Evolutionary conservation across 1,140 invertebrate species (phyloP).

Genomic region (Drosophila funebris): DNA sequence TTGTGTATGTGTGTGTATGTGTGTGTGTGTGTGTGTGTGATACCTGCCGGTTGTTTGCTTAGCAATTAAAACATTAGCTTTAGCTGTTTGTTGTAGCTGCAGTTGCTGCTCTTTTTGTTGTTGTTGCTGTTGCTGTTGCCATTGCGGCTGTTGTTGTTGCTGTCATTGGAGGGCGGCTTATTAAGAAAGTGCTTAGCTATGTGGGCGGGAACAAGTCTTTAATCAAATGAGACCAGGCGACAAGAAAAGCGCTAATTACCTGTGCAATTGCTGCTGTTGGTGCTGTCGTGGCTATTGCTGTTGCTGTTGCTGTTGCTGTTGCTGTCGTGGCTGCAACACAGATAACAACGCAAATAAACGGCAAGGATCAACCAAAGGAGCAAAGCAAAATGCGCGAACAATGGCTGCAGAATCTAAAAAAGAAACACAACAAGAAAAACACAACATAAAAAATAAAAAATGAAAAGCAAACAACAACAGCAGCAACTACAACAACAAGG

Average conservation of each 20-base stretch:
- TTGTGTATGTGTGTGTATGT: not conserved
- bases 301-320: slow-evolving; percentile 13
- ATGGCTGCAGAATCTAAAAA: slow-evolving; percentile 38
- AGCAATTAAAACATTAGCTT: slow-evolving; percentile 77
- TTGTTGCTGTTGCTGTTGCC: not conserved
- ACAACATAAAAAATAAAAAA: slow-evolving; percentile 41
- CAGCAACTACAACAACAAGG: slow-evolving; percentile 18
- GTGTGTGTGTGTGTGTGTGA: slow-evolving; percentile 8
- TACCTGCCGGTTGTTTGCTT: slow-evolving; percentile 46
- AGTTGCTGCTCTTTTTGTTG: not conserved
- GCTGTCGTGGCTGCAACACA: slow-evolving; percentile 11
- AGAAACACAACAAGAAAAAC: slow-evolving; percentile 22
- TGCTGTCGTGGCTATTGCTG: not conserved
- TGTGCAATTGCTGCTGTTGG: slow-evolving; percentile 39
- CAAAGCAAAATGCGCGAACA: slow-evolving; percentile 40
- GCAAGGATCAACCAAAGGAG: slow-evolving; percentile 25
- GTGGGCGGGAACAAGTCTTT: slow-evolving; percentile 32
- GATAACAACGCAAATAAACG: slow-evolving; percentile 40
- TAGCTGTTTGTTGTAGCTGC: slow-evolving; percentile 1
- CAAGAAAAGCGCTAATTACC: slow-evolving; percentile 66
- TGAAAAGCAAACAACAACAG: slow-evolving; percentile 43
- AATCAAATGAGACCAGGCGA: slow-evolving; percentile 68
- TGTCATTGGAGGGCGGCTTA: not conserved
- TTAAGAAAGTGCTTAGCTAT: slow-evolving; percentile 30
- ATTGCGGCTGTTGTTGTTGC: not conserved